Conservation (phyloP, 64 coral and sea anemone genomes). For the Catalaphyllia jardinei region DNA sequence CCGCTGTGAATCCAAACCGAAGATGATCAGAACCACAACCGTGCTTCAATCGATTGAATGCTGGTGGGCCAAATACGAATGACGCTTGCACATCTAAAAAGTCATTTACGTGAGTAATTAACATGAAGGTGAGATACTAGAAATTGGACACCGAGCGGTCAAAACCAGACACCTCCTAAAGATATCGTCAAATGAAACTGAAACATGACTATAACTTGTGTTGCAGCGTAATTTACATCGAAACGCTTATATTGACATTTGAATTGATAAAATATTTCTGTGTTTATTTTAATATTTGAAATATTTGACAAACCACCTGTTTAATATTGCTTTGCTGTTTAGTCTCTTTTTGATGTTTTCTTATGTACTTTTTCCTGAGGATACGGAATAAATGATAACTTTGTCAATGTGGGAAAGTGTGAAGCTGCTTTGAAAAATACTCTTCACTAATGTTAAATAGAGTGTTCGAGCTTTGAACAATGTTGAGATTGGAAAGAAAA, state of each 20-base stretch:
- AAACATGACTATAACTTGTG: no score
- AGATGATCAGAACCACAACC: neutral
- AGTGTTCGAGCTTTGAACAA: no score
- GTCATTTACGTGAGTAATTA: neutral
- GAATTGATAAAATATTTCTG: neutral
- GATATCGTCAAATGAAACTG: no score
- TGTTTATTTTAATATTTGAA: neutral
- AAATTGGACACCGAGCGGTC: neutral
- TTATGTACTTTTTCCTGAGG: neutral
- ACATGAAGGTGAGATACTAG: neutral
- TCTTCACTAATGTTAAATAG: neutral
- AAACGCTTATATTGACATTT: neutral
- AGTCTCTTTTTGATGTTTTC: neutral
- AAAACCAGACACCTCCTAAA: no score
- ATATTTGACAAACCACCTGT: constrained; percentile 35
- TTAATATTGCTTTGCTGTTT: neutral
- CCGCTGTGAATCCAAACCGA: neutral
- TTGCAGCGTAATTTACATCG: neutral
- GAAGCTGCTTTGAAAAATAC: neutral
- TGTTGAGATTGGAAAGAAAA: no score
- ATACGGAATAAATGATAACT: neutral
- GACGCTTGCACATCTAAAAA: neutral
- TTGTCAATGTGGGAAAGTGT: neutral
- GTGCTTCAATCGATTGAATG: neutral
- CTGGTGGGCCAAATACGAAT: neutral